These are phyloP conservation scores for Grantiella picta DNA, from an alignment of 2,113 vertebrate genomes.

Conservation along the genomic window DNA sequence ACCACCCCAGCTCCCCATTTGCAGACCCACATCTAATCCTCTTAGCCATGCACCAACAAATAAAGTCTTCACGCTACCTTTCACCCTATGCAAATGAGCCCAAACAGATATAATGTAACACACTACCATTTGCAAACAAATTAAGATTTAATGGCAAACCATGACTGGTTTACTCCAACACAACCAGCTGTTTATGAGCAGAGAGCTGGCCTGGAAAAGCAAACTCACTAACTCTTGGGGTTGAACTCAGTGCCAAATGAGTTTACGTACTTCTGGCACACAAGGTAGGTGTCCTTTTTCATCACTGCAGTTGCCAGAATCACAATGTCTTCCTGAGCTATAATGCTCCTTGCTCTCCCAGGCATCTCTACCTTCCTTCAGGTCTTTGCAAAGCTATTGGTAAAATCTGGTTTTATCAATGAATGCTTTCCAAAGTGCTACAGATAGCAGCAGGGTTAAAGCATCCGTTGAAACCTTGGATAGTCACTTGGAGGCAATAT, in stretches of 20 bases:
- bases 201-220: neutral
- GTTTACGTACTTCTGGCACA: neutral
- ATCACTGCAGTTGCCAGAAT: neutral
- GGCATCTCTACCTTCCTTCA: neutral
- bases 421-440: neutral
- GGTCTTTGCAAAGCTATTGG: neutral
- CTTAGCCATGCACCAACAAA: fast-evolving
- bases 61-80: neutral
- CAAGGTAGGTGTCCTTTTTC: neutral
- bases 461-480: neutral
- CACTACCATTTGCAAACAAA: neutral
- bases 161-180: neutral
- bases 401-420: neutral
- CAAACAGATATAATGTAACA: neutral
- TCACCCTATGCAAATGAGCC: neutral
- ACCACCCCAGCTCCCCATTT: neutral
- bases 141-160: neutral
- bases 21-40: neutral
- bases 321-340: neutral
- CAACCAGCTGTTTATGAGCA: neutral
- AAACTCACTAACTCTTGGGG: neutral
- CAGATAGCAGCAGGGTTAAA: neutral
- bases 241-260: neutral
- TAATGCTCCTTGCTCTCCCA: neutral
- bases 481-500: neutral